Evolutionary conservation across 2,888 invertebrate species (phyloP).

Genomic region (Cyrtodaria siliqua): DNA sequence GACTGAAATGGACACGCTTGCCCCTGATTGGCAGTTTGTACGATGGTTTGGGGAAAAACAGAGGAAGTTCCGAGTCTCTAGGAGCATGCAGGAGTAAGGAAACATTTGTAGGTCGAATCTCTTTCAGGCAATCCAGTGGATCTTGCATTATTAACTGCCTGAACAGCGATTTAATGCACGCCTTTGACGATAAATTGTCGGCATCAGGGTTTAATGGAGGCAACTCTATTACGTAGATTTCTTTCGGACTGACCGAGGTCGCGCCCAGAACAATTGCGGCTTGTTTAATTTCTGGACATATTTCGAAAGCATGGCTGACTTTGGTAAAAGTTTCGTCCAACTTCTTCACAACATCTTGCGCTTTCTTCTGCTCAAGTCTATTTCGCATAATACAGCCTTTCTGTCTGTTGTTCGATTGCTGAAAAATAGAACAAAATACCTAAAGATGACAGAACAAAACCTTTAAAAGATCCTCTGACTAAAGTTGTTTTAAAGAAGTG

Average conservation of each 20-base stretch:
- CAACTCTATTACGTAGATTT: conserved; percentile 68
- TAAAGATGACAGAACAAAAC: too few species aligned
- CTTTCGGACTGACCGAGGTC: conserved; percentile 76
- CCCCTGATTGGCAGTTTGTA: conserved; percentile 71
- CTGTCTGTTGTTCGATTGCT: not conserved
- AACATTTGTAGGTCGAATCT: conserved; percentile 69
- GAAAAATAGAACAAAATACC: too few species aligned
- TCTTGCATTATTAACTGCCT: conserved; percentile 73
- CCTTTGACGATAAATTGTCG: conserved; percentile 66
- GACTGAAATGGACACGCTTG: conserved; percentile 63
- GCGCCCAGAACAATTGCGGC: conserved; percentile 71
- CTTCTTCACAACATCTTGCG: conserved; percentile 54
- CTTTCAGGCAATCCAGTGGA: conserved; percentile 66
- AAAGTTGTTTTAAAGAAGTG: too few species aligned
- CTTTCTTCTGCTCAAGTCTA: conserved; percentile 53
- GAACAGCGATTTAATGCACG: conserved; percentile 67
- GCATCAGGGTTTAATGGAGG: conserved; percentile 67
- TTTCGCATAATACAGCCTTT: not conserved
- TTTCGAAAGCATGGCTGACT: conserved; percentile 68
- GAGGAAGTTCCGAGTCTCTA: conserved; percentile 61
- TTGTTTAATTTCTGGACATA: conserved; percentile 72
- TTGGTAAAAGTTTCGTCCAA: conserved; percentile 65
- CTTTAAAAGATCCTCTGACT: too few species aligned
- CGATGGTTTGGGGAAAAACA: conserved; percentile 74
- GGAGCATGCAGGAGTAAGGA: conserved; percentile 71